Base-by-base conservation (phyloP, 92 coral and sea anemone species). In the Actinernus sp. region DNA sequence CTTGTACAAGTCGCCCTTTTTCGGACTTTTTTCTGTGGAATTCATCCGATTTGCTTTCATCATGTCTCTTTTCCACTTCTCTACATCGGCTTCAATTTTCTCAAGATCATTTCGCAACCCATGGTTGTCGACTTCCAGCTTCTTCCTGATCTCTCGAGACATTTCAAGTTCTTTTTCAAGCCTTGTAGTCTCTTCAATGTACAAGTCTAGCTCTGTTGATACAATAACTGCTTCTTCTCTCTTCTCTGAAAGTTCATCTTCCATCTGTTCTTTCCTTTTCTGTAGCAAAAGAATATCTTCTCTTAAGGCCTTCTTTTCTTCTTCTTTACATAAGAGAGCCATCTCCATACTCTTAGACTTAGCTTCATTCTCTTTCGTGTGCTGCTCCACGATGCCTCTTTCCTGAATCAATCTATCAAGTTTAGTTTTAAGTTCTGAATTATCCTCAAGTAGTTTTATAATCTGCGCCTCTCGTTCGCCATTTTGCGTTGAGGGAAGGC, bases 371-470 rank as follows among this genome's bases (percentile, higher is more conserved):
- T 74, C 67, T 49, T 65, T 73, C 37, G 49, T 49, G 17, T 78
- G 79, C 37, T 85, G 71, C 36, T 85, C 96, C 62, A 77, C 40
- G 3, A 77, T 40, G 24, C 50, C 58, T 49, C 78, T 85, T 16
- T 90, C 89, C 40, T 85, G 86, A 16, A 71, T 25, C 21, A 83
- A 29, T 39, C 68, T 74, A 22, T 77, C 88, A 4, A 86, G 63
- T 49, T 61, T 75, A 2, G 82, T 83, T 52, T 76, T 81, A 0
- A 90, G 61, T 32, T 90, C 96, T 1, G 96, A 82, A 33, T 80
- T 90, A 47, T 90, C 96, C 58, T 90, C 96, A 6, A 82, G 36
- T 21, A 90, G 76, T 47, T 83, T 72, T 40, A 90, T 82, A 11
- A 85, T 60, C 26, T 88, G 92, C 53, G 78, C 54, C 46, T 90